These are phyloP conservation scores for Parazoanthus swiftii DNA, from an alignment of 92 coral and sea anemone genomes.

Conservation along the genomic window DNA sequence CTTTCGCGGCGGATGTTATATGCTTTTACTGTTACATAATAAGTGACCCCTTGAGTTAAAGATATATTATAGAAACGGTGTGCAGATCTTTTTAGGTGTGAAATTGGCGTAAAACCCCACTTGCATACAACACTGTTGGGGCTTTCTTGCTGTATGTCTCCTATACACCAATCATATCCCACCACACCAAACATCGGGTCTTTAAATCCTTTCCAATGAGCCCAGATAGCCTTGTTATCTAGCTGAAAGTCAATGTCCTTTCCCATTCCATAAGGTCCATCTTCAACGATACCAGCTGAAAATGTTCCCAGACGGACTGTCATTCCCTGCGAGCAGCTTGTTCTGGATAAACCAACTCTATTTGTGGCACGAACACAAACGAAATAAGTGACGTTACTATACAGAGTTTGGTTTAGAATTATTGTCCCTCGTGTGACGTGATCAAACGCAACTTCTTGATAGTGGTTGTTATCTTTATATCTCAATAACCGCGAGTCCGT, in stretches of 20 bases:
- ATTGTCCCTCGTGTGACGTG: constrained; percentile 64
- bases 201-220: constrained; percentile 78
- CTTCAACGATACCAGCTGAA: constrained; percentile 75
- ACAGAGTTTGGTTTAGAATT: constrained; percentile 63
- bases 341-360: constrained; percentile 67
- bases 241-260: constrained; percentile 78
- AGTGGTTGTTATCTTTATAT: constrained; percentile 21
- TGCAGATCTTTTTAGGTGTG: constrained; percentile 39
- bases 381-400: constrained; percentile 57
- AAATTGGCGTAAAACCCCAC: constrained; percentile 58
- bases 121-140: constrained; percentile 44
- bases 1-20: constrained; percentile 59
- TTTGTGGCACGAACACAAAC: constrained; percentile 77
- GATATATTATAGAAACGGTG: constrained; percentile 38
- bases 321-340: constrained; percentile 74
- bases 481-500: constrained; percentile 22
- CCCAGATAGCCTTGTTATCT: constrained; percentile 82
- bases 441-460: constrained; percentile 35
- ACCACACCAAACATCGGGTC: constrained; percentile 72
- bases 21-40: constrained; percentile 72
- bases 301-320: constrained; percentile 61
- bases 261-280: constrained; percentile 63
- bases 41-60: constrained; percentile 66
- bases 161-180: constrained; percentile 74
- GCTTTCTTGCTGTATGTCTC: constrained; percentile 46